Evolutionary conservation across 2,113 vertebrate species (phyloP), one percentile per base, ranked within the genome.

Genomic region (Burhinus bistriatus): DNA sequence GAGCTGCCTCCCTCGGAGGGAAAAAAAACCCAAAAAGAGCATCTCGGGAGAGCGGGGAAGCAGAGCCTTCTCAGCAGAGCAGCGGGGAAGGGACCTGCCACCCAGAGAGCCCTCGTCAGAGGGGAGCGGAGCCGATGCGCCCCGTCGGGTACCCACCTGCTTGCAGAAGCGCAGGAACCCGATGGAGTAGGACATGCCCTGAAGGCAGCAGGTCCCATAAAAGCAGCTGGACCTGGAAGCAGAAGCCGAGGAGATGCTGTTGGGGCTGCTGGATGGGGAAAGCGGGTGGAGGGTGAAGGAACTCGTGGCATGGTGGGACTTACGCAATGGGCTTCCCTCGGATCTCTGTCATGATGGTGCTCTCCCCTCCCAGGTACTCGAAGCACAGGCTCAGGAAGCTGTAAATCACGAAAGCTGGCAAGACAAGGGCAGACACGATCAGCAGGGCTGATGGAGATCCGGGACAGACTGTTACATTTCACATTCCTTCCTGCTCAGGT

Each of bases 81-180:
- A 42, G 47, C 4, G 1, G 54, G 68, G 64, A 78, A 86, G 78
- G 42, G 52, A 55, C 23, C 66, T n/a, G 42, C 27, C 2, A 2
- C 76, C 34, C 3, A 1, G n/a, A 68, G 32, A 90, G 10, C 57
- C 61, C 61, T 42, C 1, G 2, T 8, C 2, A 2, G 84, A 73
- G 59, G 51, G 36, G 34, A 45, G 54, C 3, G 0, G 49, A 64
- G 68, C 30, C 0, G 0, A 10, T 32, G 29, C 2, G 2, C 23
- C 52, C 76, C 3, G 0, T 11, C 0, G 0, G 23, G 42, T 30
- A 89, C 98, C 95, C 95, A 99, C 99, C 99, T 99, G 99, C 97
- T 99, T 99, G 97, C 99, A 99, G 98, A 99, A 99, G 88, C 99
- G 98, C 92, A 99, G 98, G 96, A 99, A 99, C 40, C 99, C 99